Evolutionary conservation across 2,113 vertebrate genomes (phyloP), one percentile per base, ranked within the genome.

Genomic region (Anhinga anhinga): DNA sequence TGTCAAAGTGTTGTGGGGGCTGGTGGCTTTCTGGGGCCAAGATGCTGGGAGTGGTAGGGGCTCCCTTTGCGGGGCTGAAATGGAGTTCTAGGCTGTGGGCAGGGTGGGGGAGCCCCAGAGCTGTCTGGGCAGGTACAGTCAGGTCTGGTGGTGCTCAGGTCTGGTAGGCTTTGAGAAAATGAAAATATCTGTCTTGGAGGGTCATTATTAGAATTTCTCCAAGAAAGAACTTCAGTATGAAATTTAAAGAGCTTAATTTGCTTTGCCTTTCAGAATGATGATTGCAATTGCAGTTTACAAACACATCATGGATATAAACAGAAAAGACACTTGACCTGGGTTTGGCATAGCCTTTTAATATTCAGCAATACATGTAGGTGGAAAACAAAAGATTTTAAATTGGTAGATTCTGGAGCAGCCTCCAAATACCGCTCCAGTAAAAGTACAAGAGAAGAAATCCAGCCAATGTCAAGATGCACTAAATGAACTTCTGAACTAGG

Each of bases 71-170:
- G 7, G 2, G 9, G 4, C 67, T 38, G 47, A 53, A 67, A 27
- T 27, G 14, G 23, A 44, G 18, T 71, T 25, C n/a, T 47, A 27
- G 19, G 30, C 30, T 47, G 14, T 52, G 22, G 16, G 7, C 14
- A 58, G 32, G 2, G 10, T 23, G 2, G 5, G 9, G 21, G 27
- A 82, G 7, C 3, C 10, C 2, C 0, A 0, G 21, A 29, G 14
- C 8, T n/a, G 11, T 4, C 9, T 3, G 5, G 11, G 19, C 1
- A 86, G 7, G 7, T 10, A 9, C 11, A 26, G 1, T 7, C 27
- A 23, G 27, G 21, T 45, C 42, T 72, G 27, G 10, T n/a, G 40
- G 6, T 38, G 21, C 11, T 25, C 38, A 72, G 34, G 18, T 66
- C 42, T 74, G 2, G 11, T 13, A 36, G 29, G 16, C 12, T 67